Base-by-base conservation (phyloP, 2,888 invertebrate species). In the Leistus spinibarbis region DNA sequence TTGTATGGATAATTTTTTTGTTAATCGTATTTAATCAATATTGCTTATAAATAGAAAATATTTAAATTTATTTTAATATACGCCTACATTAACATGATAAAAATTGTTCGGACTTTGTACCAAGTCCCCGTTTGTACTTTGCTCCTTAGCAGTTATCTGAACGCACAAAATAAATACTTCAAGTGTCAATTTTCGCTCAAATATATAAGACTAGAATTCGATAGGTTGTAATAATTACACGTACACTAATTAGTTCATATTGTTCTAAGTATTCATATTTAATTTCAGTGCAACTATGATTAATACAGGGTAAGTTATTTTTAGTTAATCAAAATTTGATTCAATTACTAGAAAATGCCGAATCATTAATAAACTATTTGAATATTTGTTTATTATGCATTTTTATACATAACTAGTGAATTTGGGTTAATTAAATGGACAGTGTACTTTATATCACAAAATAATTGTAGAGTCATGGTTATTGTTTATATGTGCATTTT, bases 271-370 rank as follows among this genome's bases (percentile, higher is more conserved):
- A 63, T 19, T 54, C 13, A 10, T n/a, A 62, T 9, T 54, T 62
- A 20, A 10, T 40, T 54, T 53, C 1, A 64, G 23, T 17, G 13
- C 54, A 57, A 76, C 20, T 40, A 79, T 78, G 77, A 79, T 78
- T 20, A 79, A 79, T 65, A 77, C 79, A 56, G 79, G 79, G 79
- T 78, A 77, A 77, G 64, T 27, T 40, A 40, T 66, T 40, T 19
- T 40, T 66, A 57, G 57, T 57, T 40, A 17, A 57, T 24, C 24
- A 4, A 13, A 56, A 16, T 56, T 19, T 0, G 22, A 27, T 24
- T 24, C 40, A 40, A 69, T 54, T 23, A 0, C n/a, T n/a, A 64
- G 16, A 56, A 23, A 66, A n/a, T 65, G n/a, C 20, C 20, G 20
- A 23, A 64, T 16, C 23, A n/a, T 20, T n/a, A 24, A 64, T n/a